Conservation (phyloP, 2,113 vertebrate species). For the Azemiops feae region DNA sequence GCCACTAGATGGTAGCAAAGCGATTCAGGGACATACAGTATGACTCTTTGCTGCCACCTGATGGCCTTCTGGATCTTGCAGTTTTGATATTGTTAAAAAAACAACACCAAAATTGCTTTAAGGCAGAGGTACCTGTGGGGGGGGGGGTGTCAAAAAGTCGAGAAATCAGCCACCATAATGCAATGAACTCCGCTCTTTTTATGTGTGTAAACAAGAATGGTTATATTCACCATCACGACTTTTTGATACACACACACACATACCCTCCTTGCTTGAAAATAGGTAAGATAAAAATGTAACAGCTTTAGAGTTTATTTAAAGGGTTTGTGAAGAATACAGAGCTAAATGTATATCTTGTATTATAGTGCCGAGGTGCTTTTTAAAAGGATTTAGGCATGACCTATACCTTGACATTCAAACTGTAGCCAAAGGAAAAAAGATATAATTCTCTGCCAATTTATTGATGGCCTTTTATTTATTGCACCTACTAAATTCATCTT, state of each 20-base stretch:
- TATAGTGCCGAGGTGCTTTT: background rate
- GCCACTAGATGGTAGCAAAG: background rate
- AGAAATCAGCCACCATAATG: too few relatives aligned
- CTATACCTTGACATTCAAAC: background rate
- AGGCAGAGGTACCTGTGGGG: background rate
- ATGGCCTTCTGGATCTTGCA: background rate
- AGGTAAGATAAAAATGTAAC: background rate
- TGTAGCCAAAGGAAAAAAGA: background rate
- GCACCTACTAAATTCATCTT: fast-evolving
- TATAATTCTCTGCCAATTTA: background rate
- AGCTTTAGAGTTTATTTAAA: background rate
- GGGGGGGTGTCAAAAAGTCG: too few relatives aligned
- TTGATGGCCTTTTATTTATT: background rate
- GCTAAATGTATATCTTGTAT: background rate
- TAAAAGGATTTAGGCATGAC: background rate
- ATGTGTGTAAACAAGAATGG: too few relatives aligned
- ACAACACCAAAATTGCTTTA: background rate
- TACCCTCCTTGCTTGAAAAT: background rate
- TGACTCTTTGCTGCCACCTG: background rate
- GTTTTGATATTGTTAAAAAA: background rate
- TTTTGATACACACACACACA: background rate
- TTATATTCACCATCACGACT: background rate
- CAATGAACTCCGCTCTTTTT: too few relatives aligned
- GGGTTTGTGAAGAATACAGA: background rate
- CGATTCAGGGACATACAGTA: background rate